These are phyloP conservation scores for Caenorhabditis sp. DNA, from an alignment of 2,888 invertebrate species.

Conservation along the genomic window DNA sequence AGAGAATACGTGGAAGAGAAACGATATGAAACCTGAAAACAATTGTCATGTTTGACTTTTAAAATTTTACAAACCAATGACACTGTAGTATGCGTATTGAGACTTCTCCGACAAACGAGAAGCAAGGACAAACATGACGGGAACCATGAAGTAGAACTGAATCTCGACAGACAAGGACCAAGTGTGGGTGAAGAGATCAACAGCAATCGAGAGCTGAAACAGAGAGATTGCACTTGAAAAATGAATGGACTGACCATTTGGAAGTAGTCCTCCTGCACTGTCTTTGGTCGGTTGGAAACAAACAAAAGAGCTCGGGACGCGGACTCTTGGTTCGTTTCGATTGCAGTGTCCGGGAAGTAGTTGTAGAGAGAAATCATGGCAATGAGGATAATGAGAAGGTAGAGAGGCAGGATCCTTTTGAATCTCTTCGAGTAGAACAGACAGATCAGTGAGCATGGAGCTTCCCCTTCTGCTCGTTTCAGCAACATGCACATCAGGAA, in stretches of 20 bases:
- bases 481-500: slow-evolving; percentile 56
- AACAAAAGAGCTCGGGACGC: slow-evolving; percentile 38
- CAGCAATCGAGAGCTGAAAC: slow-evolving; percentile 34
- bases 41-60: too few species aligned
- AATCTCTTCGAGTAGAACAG: slow-evolving; percentile 50
- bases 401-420: slow-evolving; percentile 52
- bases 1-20: background rate
- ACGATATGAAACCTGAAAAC: slow-evolving; percentile 6
- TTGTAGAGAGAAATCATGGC: slow-evolving; percentile 32
- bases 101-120: background rate
- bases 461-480: slow-evolving; percentile 12
- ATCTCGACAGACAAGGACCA: slow-evolving; percentile 57
- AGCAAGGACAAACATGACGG: slow-evolving; percentile 25
- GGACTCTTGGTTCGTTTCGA: slow-evolving; percentile 36
- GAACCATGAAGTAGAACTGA: slow-evolving; percentile 50
- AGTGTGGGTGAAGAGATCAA: slow-evolving; percentile 48
- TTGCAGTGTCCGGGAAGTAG: slow-evolving; percentile 50
- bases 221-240: background rate
- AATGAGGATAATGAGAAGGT: slow-evolving; percentile 29
- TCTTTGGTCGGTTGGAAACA: slow-evolving; percentile 32
- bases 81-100: slow-evolving; percentile 21
- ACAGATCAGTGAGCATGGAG: slow-evolving; percentile 9
- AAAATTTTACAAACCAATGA: slow-evolving; percentile 18
- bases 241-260: slow-evolving; percentile 15
- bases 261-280: slow-evolving; percentile 57